Conservation (phyloP, 2,113 vertebrate genomes). For the Oophaga pumilio region DNA sequence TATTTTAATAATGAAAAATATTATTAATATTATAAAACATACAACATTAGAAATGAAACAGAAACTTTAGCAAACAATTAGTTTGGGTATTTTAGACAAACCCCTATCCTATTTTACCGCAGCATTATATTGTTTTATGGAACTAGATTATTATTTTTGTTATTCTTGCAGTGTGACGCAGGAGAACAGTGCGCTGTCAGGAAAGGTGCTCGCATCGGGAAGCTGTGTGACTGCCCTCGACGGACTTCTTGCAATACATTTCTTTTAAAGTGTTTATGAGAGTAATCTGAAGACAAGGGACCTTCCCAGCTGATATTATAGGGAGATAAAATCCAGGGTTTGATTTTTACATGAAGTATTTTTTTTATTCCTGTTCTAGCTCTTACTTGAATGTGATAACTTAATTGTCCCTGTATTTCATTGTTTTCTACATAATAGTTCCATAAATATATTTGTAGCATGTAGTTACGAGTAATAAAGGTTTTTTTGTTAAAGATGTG, state of each 20-base stretch:
- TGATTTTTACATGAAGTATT: constrained; percentile 38
- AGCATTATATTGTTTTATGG: not conserved
- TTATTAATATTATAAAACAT: too few relatives aligned
- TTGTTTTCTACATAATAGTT: constrained; percentile 40
- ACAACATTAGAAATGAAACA: too few relatives aligned
- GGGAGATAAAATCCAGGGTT: not conserved
- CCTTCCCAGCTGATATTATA: not conserved
- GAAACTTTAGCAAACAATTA: too few relatives aligned
- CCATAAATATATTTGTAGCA: constrained; percentile 56
- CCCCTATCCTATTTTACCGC: not conserved
- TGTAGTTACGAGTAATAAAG: constrained; percentile 65
- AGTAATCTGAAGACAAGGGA: not conserved
- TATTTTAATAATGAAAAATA: too few relatives aligned
- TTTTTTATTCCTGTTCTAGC: constrained; percentile 13
- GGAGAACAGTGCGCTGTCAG: constrained; percentile 80
- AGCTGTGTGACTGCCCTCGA: constrained; percentile 80
- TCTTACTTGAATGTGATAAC: not conserved
- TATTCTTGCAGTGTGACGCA: constrained; percentile 73
- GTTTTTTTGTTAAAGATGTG: constrained; percentile 61
- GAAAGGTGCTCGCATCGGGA: constrained; percentile 80
- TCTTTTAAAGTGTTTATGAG: constrained; percentile 81
- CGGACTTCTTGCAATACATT: constrained; percentile 81
- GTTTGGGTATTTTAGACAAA: too few relatives aligned
- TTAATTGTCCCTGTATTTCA: not conserved
- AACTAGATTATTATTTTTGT: not conserved